phyloP scores from a whole-genome alignment of 2,113 vertebrate genomes.

The Grammomys dolichurus region DNA sequence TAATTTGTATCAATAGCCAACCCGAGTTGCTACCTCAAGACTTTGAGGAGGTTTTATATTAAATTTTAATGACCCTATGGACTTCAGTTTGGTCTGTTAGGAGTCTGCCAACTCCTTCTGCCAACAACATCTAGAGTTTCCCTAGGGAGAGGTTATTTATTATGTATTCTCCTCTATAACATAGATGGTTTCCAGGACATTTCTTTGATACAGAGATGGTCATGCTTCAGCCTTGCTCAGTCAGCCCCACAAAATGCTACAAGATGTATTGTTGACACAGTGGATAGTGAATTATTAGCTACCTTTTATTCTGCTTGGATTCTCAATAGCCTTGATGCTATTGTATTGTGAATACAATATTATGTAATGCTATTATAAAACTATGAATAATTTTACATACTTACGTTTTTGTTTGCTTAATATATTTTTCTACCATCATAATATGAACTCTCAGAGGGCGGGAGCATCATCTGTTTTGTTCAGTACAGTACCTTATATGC shows the following conservation, averaged over 20 bases:
- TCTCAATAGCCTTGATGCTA: background rate
- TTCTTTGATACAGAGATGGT: background rate
- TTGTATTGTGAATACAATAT: no score
- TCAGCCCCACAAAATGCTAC: background rate
- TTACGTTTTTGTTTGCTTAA: background rate
- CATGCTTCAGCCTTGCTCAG: background rate
- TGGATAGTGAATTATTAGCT: background rate
- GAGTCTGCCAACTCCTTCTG: background rate
- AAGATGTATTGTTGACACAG: background rate
- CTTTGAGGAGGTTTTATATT: background rate
- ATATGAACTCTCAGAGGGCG: background rate
- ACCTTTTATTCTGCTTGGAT: background rate
- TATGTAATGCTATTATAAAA: no score
- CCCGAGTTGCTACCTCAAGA: background rate
- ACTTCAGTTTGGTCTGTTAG: constrained; percentile 24
- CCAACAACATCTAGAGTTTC: background rate
- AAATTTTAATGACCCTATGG: background rate
- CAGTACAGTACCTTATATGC: background rate
- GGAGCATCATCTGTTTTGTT: background rate
- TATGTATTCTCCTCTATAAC: background rate
- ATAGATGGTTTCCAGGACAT: background rate
- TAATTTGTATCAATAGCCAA: background rate
- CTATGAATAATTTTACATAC: background rate
- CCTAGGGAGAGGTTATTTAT: background rate
- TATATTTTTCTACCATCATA: background rate